Percentiles rank a stretch among this genome's conserved stretches.
These are phyloP conservation scores for Lucifuga dentata DNA, from an alignment of 2,113 vertebrate genomes.

Conservation along the genomic window DNA sequence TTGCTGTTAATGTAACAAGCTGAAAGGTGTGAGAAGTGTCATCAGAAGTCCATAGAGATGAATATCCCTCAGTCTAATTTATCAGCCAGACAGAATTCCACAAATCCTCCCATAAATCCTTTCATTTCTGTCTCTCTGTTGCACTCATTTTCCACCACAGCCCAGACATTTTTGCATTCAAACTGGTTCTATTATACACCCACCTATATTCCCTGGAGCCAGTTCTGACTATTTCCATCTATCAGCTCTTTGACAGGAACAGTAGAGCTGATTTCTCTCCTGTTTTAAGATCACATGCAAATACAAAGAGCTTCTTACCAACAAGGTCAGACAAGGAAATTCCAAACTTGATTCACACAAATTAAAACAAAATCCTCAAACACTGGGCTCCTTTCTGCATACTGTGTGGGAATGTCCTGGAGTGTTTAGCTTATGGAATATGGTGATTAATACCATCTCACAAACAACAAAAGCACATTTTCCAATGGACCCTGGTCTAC, in stretches of 20 bases:
- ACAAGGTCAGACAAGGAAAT: slow-evolving; percentile 25
- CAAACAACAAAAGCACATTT: too few species aligned
- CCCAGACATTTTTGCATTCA: slow-evolving; percentile 28
- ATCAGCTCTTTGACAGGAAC: slow-evolving; percentile 18
- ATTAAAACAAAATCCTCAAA: background rate
- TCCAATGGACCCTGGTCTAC: too few species aligned
- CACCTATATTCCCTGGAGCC: slow-evolving; percentile 1
- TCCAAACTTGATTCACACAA: background rate
- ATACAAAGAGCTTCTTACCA: too few species aligned
- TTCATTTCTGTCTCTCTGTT: too few species aligned
- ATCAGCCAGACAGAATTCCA: slow-evolving; percentile 11
- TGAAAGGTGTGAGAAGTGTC: too few species aligned
- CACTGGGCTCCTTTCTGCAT: too few species aligned
- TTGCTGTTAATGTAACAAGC: background rate
- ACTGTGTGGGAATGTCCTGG: too few species aligned
- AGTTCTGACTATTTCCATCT: slow-evolving; percentile 15
- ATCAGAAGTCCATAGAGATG: too few species aligned
- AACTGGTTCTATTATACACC: slow-evolving; percentile 1
- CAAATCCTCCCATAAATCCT: slow-evolving; percentile 19
- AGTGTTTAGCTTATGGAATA: too few species aligned
- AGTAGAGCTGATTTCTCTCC: slow-evolving; percentile 1
- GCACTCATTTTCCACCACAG: background rate
- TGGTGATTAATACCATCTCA: too few species aligned
- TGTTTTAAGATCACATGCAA: slow-evolving; percentile 13
- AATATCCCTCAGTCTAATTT: background rate